phyloP scores from a whole-genome alignment of 2,113 vertebrate genomes.

The Paralichthys olivaceus region DNA sequence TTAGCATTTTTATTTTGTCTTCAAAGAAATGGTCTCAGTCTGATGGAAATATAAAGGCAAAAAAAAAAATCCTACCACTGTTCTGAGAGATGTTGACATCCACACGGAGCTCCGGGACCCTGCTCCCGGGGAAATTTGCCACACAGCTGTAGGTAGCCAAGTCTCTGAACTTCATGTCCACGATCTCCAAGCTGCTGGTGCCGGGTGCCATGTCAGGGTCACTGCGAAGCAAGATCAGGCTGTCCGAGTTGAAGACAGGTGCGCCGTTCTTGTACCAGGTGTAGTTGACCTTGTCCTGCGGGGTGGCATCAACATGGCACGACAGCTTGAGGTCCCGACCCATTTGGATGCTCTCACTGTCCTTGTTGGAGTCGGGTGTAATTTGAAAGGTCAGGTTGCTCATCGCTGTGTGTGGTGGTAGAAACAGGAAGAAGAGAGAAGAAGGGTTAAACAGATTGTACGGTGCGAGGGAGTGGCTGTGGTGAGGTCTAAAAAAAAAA shows the following conservation, averaged over 20 bases:
- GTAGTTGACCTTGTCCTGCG: constrained; percentile 97
- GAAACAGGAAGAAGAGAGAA: neutral
- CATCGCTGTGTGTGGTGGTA: constrained; percentile 84
- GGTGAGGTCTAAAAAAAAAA: neutral
- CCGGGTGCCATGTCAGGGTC: constrained; percentile 93
- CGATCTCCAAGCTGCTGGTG: constrained; percentile 96
- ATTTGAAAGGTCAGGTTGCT: constrained; percentile 97
- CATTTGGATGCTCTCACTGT: constrained; percentile 96
- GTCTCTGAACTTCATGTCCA: constrained; percentile 96
- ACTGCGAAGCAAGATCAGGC: constrained; percentile 90
- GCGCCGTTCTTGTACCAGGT: constrained; percentile 96
- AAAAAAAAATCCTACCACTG: constrained; percentile 86
- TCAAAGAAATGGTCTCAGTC: neutral
- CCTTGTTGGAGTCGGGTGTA: constrained; percentile 97
- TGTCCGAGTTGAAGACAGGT: constrained; percentile 88
- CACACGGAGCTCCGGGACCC: constrained; percentile 89
- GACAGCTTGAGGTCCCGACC: constrained; percentile 97
- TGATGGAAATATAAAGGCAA: neutral
- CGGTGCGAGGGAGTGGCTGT: neutral
- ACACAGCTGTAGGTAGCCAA: constrained; percentile 94
- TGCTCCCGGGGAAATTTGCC: constrained; percentile 91
- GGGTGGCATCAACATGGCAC: constrained; percentile 96
- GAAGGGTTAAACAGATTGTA: constrained; percentile 7
- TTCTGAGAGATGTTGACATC: constrained; percentile 98
- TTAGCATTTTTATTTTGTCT: neutral